These are phyloP conservation scores for Drosophila mimetica DNA, from an alignment of 2,888 invertebrate genomes.

Conservation along the genomic window DNA sequence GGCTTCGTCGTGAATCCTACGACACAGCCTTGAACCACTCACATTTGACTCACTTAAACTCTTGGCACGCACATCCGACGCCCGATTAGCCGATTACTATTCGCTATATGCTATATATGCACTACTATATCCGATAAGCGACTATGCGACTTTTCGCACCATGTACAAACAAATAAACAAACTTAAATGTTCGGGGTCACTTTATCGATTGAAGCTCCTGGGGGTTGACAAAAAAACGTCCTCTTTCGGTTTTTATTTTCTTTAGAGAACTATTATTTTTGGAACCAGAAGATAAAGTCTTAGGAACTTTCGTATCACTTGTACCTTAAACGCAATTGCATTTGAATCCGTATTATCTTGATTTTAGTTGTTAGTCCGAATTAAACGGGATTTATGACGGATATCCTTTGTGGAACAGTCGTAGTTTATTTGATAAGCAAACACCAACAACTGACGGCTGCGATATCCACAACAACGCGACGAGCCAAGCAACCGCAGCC, in stretches of 20 bases:
- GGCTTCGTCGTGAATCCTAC: slow-evolving; percentile 47
- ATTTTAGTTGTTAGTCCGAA: slow-evolving; percentile 6
- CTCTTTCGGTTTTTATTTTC: too few relatives aligned
- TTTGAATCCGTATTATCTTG: slow-evolving; percentile 17
- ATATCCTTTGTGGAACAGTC: slow-evolving; percentile 52
- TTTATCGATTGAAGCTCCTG: slow-evolving; percentile 71
- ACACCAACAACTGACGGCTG: slow-evolving; percentile 60
- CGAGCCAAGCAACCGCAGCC: slow-evolving; percentile 72
- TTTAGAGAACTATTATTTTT: too few relatives aligned
- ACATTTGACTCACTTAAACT: slow-evolving; percentile 54
- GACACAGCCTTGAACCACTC: slow-evolving; percentile 70
- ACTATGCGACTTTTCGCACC: slow-evolving; percentile 45
- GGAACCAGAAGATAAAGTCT: too few relatives aligned
- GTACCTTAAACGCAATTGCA: slow-evolving; percentile 35
- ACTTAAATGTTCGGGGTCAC: slow-evolving; percentile 47
- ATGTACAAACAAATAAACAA: slow-evolving; percentile 37
- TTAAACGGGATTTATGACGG: slow-evolving; percentile 15
- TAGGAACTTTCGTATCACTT: background rate
- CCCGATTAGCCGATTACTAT: slow-evolving; percentile 40
- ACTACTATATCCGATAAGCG: slow-evolving; percentile 30
- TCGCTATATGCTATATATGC: background rate
- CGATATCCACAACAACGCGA: slow-evolving; percentile 79
- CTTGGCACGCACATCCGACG: slow-evolving; percentile 46
- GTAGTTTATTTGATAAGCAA: slow-evolving; percentile 67
- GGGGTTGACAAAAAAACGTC: slow-evolving; percentile 27